Evolutionary conservation across 2,113 vertebrate genomes (phyloP), one percentile per base, ranked within the genome.

Genomic region (Scalopus aquaticus): DNA sequence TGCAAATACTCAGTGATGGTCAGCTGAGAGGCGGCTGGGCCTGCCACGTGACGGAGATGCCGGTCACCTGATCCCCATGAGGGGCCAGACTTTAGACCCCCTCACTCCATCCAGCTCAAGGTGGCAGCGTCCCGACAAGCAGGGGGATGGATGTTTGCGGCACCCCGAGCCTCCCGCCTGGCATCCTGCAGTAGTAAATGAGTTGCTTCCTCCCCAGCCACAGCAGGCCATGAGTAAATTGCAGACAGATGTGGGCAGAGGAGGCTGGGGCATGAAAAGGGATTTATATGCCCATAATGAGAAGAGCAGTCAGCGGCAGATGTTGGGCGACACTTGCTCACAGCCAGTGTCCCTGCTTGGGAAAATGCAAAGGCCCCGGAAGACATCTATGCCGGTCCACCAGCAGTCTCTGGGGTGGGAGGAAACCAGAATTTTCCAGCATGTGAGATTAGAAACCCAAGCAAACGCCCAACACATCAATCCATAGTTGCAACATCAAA

Each of bases 241-340:
- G 64, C 73, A 72, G 91, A 51, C 97, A 96, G 95, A 94, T 89
- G 96, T 69, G 64, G 78, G 67, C 96, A 92, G 81, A 32, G 77
- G 73, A 72, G 84, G 64, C 42, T 37, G n/a, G 90, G 86, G 54
- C 78, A 6, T 28, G 37, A 56, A 78, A 69, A 85, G 93, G 87
- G 62, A 96, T 93, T 69, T 94, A n/a, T 60, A 11, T 78, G 58
- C 76, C 79, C 16, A 0, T 73, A 73, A 80, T 15, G 60, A 96
- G 89, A 58, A 96, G 58, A n/a, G 5, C 39, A 5, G 74, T 51
- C 16, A 30, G 54, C 46, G 5, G 84, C 95, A 97, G 94, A 80
- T 95, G 89, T 20, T 32, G 79, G 78, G 49, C 0, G 6, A 51
- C 70, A 69, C 73, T 65, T 83, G 90, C 42, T 76, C 42, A 51